phyloP scores from a whole-genome alignment of 2,888 invertebrate genomes.

The Seira ritae region DNA sequence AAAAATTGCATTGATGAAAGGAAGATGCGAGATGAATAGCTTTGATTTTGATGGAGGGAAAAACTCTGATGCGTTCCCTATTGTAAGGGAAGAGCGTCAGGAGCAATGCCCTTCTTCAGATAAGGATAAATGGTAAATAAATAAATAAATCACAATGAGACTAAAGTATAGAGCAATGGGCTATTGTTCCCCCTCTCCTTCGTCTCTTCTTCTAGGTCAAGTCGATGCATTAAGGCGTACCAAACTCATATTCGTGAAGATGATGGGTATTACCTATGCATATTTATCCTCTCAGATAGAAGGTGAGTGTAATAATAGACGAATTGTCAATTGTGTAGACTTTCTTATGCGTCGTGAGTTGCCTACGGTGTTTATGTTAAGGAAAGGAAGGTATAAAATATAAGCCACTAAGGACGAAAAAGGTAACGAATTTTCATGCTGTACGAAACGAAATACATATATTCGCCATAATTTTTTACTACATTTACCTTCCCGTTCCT shows the following conservation, averaged over 20 bases:
- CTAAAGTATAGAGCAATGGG: background rate
- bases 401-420: too few relatives aligned
- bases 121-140: background rate
- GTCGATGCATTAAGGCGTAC: background rate
- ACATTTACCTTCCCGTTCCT: background rate
- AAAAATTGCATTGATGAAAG: constrained; percentile 3
- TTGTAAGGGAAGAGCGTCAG: background rate
- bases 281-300: background rate
- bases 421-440: too few relatives aligned
- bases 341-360: background rate
- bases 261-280: background rate
- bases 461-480: background rate
- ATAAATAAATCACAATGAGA: background rate
- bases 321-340: background rate
- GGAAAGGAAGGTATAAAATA: background rate
- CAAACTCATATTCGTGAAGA: background rate
- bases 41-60: background rate
- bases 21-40: background rate
- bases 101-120: constrained; percentile 17
- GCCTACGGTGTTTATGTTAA: background rate
- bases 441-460: background rate
- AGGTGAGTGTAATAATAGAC: background rate
- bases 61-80: too few relatives aligned
- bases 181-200: background rate
- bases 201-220: background rate